Conservation (phyloP, 2,797 vertebrate species). For the Helarctos malayanus region DNA sequence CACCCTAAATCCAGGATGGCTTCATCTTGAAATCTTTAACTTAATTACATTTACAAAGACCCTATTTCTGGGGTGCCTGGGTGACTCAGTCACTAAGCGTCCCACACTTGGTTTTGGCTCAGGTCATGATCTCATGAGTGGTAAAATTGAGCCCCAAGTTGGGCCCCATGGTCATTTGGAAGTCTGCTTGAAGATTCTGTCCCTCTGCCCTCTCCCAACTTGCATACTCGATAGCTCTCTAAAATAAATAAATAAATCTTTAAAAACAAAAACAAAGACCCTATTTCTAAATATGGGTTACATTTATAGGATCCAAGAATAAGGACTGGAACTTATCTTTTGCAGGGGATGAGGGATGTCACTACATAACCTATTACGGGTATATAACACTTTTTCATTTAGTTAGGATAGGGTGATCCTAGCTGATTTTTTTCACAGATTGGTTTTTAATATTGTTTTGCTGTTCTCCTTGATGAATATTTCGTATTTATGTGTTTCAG, state of each 20-base stretch:
- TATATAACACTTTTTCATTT: slow-evolving; percentile 36
- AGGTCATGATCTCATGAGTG: background rate
- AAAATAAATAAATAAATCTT: background rate
- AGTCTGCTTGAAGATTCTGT: too few relatives aligned
- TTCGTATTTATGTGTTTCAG: slow-evolving; percentile 46
- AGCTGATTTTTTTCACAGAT: background rate
- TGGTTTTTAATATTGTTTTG: slow-evolving; percentile 22
- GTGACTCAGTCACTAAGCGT: background rate
- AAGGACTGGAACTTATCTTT: background rate
- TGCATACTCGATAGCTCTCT: background rate
- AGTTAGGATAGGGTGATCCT: slow-evolving; percentile 9
- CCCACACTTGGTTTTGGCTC: background rate
- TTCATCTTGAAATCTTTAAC: slow-evolving; percentile 29
- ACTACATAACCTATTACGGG: background rate
- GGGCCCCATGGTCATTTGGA: too few relatives aligned
- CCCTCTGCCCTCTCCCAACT: too few relatives aligned
- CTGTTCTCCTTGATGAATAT: slow-evolving; percentile 15
- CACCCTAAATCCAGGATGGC: slow-evolving; percentile 20
- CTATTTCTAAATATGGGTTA: slow-evolving; percentile 30
- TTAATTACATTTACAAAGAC: slow-evolving; percentile 24
- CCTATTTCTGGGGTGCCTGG: background rate
- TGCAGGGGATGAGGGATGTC: background rate
- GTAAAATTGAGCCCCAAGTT: too few relatives aligned
- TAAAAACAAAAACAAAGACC: background rate
- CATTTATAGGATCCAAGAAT: background rate